Conservation (phyloP, 2,113 vertebrate genomes). For the Ornithorhynchus anatinus region DNA sequence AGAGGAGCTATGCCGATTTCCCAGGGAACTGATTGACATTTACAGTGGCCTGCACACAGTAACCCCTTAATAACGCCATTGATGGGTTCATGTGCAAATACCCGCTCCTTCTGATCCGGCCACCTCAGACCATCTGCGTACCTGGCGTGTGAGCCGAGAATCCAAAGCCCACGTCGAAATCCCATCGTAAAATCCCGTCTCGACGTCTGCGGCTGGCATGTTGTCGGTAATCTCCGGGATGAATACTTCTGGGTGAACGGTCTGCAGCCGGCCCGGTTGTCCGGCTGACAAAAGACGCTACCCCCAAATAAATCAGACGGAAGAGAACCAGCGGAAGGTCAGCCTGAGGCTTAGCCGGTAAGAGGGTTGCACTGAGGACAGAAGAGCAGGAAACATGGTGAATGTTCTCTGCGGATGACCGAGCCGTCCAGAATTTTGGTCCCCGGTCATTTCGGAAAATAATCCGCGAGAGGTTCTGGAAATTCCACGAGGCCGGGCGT, state of each 20-base stretch:
- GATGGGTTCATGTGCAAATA: no score
- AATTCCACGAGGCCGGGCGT: constrained; percentile 27
- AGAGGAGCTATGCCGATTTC: no score
- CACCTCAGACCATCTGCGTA: no score
- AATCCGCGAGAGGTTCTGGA: constrained; percentile 12
- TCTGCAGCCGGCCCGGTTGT: constrained; percentile 27
- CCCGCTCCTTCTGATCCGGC: no score
- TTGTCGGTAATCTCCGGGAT: constrained; percentile 30
- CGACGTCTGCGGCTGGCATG: constrained; percentile 36
- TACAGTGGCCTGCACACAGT: no score
- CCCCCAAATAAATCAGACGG: neutral
- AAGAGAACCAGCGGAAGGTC: no score
- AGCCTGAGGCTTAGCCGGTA: no score
- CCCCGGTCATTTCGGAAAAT: constrained; percentile 11
- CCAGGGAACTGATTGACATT: no score
- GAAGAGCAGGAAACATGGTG: neutral
- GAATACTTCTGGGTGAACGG: neutral
- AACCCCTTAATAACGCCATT: no score
- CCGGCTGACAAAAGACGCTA: constrained; percentile 28
- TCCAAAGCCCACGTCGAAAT: constrained; percentile 2
- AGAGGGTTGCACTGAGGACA: no score
- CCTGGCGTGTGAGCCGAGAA: no score
- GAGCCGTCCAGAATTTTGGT: constrained; percentile 3
- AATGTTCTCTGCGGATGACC: constrained; percentile 7
- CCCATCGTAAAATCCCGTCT: neutral